phyloP scores from a whole-genome alignment of 2,113 vertebrate species.

The Tor tambroides region DNA sequence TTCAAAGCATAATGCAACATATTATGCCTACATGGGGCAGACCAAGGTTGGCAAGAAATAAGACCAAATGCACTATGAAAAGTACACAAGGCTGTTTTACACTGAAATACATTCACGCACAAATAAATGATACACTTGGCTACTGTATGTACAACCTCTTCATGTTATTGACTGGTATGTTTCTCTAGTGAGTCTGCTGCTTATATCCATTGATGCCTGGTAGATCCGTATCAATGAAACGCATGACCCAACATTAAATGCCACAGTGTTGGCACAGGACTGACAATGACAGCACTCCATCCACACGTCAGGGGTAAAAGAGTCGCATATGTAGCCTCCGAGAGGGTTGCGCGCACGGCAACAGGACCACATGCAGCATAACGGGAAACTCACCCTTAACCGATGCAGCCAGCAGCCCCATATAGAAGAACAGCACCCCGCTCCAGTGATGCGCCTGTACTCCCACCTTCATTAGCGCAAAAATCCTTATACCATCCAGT shows the following conservation, averaged over 20 bases:
- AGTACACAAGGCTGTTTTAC: not conserved
- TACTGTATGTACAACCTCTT: not conserved
- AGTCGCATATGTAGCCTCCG: not conserved
- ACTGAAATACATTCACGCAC: not conserved
- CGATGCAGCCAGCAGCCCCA: slow-evolving; percentile 87
- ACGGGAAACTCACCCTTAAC: slow-evolving; percentile 84
- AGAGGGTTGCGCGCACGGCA: slow-evolving; percentile 60
- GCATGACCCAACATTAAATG: slow-evolving; percentile 1
- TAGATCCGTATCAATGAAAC: slow-evolving; percentile 19
- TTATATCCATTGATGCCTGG: not conserved
- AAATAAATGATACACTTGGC: not conserved
- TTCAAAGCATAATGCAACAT: not conserved
- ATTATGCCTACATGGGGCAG: not conserved
- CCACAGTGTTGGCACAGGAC: not conserved
- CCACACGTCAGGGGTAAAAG: not conserved
- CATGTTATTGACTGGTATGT: not conserved
- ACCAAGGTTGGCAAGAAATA: slow-evolving; percentile 1
- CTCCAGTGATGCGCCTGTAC: slow-evolving; percentile 83
- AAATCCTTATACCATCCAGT: slow-evolving; percentile 79
- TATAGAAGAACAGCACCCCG: slow-evolving; percentile 86
- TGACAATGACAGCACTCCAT: slow-evolving; percentile 21
- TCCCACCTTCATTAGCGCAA: slow-evolving; percentile 82
- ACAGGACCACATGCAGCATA: slow-evolving; percentile 26
- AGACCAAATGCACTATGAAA: not conserved
- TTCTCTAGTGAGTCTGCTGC: not conserved